phyloP scores from a whole-genome alignment of 1,140 invertebrate species.

The Holotrichia oblita region DNA sequence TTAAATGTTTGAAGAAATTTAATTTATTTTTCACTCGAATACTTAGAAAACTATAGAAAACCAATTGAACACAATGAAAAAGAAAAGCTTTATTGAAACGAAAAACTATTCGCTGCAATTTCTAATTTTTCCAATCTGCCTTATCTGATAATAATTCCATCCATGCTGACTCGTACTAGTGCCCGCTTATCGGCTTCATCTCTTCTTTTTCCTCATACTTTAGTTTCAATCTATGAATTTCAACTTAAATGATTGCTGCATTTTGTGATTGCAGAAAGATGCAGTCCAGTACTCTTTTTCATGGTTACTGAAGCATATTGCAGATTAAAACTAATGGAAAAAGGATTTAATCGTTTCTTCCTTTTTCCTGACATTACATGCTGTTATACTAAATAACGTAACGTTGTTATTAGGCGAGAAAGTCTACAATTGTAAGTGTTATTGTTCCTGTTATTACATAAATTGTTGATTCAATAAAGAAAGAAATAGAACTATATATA shows the following conservation, averaged over 20 bases:
- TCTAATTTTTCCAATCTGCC: neutral
- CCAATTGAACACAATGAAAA: too few species aligned
- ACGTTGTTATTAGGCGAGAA: too few species aligned
- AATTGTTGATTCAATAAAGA: too few species aligned
- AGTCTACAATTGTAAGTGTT: too few species aligned
- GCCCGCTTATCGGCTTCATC: neutral
- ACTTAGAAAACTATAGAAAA: too few species aligned
- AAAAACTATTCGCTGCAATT: neutral
- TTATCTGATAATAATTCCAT: neutral
- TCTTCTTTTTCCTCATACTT: neutral
- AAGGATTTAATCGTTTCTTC: neutral
- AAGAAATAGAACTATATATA: too few species aligned
- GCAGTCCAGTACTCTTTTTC: neutral
- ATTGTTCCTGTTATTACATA: too few species aligned
- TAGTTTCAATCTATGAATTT: conserved; percentile 1
- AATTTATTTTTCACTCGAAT: too few species aligned
- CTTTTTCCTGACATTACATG: too few species aligned
- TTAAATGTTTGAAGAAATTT: too few species aligned
- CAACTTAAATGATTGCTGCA: neutral
- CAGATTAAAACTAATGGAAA: conserved; percentile 1
- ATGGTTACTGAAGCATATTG: neutral
- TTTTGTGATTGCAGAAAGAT: neutral
- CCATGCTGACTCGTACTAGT: neutral
- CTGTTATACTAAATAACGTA: neutral
- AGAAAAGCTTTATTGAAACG: neutral